Conservation (phyloP, 2,888 invertebrate genomes). For the Malachius bipustulatus region DNA sequence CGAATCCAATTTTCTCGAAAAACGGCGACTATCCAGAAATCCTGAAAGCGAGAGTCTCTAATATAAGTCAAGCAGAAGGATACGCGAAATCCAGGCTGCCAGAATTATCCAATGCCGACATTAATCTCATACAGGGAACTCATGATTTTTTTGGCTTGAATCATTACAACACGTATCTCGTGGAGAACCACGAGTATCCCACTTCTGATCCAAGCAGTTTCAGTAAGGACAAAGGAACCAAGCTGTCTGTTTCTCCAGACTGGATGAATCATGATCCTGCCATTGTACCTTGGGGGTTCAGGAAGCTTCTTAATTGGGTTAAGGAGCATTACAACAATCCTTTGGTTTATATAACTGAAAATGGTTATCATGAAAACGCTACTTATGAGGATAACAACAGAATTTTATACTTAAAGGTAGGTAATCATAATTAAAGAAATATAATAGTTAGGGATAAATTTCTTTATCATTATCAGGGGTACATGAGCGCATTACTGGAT, state of each 20-base stretch:
- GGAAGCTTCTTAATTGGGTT: conserved; percentile 43
- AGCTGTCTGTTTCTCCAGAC: conserved; percentile 31
- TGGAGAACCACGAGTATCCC: conserved; percentile 28
- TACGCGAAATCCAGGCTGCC: conserved; percentile 38
- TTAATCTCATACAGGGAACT: conserved; percentile 37
- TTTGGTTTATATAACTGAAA: conserved; percentile 46
- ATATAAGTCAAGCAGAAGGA: conserved; percentile 36
- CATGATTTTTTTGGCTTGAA: conserved; percentile 57
- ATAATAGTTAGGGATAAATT: no score
- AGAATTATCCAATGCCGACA: conserved; percentile 34
- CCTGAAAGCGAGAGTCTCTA: conserved; percentile 37
- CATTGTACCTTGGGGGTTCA: conserved; percentile 48
- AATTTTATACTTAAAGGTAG: conserved; percentile 33
- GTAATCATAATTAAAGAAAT: no score
- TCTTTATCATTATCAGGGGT: conserved; percentile 26
- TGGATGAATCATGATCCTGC: conserved; percentile 42
- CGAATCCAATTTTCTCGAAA: conserved; percentile 38
- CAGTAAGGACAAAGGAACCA: conserved; percentile 28
- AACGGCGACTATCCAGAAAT: conserved; percentile 42
- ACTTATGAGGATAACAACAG: conserved; percentile 40
- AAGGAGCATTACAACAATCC: conserved; percentile 37
- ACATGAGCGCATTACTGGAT: conserved; percentile 37
- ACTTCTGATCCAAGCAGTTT: conserved; percentile 28
- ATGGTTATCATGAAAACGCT: conserved; percentile 41
- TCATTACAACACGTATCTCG: conserved; percentile 44